phyloP scores from a whole-genome alignment of 1,140 invertebrate species.

The Aphidius gifuensis region DNA sequence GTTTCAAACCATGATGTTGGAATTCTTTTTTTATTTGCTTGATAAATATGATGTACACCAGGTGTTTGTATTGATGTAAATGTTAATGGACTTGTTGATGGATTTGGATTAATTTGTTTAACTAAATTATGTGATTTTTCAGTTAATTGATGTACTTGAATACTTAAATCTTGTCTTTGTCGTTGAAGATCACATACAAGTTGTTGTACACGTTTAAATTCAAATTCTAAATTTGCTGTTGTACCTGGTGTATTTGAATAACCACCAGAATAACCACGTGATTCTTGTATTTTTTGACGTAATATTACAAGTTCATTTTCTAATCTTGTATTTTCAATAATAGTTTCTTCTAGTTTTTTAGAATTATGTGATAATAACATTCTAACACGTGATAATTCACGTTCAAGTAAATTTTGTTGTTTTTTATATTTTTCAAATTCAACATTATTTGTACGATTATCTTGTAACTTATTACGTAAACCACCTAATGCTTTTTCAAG shows the following conservation, averaged over 20 bases:
- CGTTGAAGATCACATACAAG: conserved; percentile 80
- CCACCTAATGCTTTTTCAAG: conserved; percentile 73
- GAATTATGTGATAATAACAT: conserved; percentile 84
- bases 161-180: conserved; percentile 77
- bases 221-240: conserved; percentile 71
- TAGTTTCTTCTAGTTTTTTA: conserved; percentile 88
- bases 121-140: conserved; percentile 66
- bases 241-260: conserved; percentile 53
- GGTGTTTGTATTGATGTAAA: too few species aligned
- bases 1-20: conserved; percentile 79
- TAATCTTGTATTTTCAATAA: conserved; percentile 80
- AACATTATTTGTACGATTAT: conserved; percentile 60
- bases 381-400: conserved; percentile 78
- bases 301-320: conserved; percentile 84
- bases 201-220: conserved; percentile 77
- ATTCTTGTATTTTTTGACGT: conserved; percentile 77
- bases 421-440: conserved; percentile 68
- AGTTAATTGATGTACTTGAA: conserved; percentile 77
- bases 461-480: conserved; percentile 64
- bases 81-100: conserved; percentile 3
- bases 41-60: conserved; percentile 37
- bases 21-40: conserved; percentile 49
- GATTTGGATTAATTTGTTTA: conserved; percentile 55
- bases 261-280: conserved; percentile 47
- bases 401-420: conserved; percentile 73